These are phyloP conservation scores for Achatina immaculata DNA, from an alignment of 1,140 invertebrate species.

Conservation along the genomic window DNA sequence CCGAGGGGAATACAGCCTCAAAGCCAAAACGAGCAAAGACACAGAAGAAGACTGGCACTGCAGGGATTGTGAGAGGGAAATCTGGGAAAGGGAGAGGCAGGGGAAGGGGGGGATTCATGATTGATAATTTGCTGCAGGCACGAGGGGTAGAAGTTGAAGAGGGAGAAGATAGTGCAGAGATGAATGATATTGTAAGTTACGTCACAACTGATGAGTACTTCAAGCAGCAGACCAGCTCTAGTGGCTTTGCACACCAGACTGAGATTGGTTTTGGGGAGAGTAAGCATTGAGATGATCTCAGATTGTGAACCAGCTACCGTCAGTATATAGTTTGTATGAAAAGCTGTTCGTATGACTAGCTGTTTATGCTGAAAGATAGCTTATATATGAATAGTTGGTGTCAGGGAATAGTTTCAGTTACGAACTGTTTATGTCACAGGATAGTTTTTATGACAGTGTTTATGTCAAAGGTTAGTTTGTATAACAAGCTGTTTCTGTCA, in stretches of 20 bases:
- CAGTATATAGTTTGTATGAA: too few relatives aligned
- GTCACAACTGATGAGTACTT: slow-evolving; percentile 46
- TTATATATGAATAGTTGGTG: too few relatives aligned
- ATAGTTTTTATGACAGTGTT: too few relatives aligned
- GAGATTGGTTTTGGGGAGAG: too few relatives aligned
- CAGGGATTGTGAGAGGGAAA: slow-evolving; percentile 19
- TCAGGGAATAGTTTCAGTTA: too few relatives aligned
- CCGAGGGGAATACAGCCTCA: slow-evolving; percentile 25
- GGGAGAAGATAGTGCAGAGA: slow-evolving; percentile 35
- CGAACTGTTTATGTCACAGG: too few relatives aligned
- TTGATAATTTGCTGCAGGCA: slow-evolving; percentile 49
- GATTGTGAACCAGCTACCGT: too few relatives aligned
- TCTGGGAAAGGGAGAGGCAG: slow-evolving; percentile 30
- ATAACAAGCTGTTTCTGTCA: too few relatives aligned
- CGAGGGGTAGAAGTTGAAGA: slow-evolving; percentile 16
- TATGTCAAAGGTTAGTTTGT: too few relatives aligned
- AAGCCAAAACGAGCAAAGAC: slow-evolving; percentile 32
- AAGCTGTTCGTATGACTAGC: neutral
- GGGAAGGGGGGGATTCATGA: slow-evolving; percentile 54
- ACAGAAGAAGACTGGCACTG: slow-evolving; percentile 18
- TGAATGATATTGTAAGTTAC: slow-evolving; percentile 41
- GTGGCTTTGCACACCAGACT: neutral
- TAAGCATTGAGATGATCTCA: too few relatives aligned
- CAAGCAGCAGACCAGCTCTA: slow-evolving; percentile 41
- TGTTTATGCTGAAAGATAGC: too few relatives aligned